Base-by-base conservation (phyloP, 2,113 vertebrate species). In the Alosa alosa region DNA sequence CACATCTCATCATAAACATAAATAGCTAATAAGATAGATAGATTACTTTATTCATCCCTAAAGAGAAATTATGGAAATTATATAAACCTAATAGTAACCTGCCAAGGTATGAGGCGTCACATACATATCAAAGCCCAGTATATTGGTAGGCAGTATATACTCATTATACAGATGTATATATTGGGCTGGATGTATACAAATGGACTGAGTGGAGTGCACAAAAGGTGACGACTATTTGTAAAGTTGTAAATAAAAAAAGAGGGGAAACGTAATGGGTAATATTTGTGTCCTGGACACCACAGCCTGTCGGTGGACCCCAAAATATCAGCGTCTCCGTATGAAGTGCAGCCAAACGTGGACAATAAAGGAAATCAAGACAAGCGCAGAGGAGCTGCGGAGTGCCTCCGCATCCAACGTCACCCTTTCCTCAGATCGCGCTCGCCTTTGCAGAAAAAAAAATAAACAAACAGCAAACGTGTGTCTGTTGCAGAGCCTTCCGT, bases 401-500 rank as follows among this genome's bases (percentile, higher is more conserved):
- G 72, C 72, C 72, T 78, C 72, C 31, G 72, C 72, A 78, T 78
- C 36, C 72, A 85, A 57, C 22, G 47, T 78, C 20, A 6, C 50
- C 82, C 8, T 84, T 60, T 52, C 36, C 84, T 60, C 31, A 55
- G 47, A 84, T 78, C 72, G 81, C 84, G 39, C 41, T 64, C 15
- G 52, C 47, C 52, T 82, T 89, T 64, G 81, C 84, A 64, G 55
- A 83, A 82, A 84, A 87, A 55, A 45, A 82, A 85, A 82, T 55
- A 86, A 47, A 84, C 83, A 22, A 82, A 86, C 87, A 84, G 88
- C 86, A 84, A 45, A 89, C 85, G 87, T 87, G 82, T 85, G 85
- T 88, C 81, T 86, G 90, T 91, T 91, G 93, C 90, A 93, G 89
- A 90, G 91, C 64, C 89, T 89, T 39, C 78, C 86, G 31, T 94